Base-by-base conservation (phyloP, 2,113 vertebrate species). In the Laterallus jamaicensis region DNA sequence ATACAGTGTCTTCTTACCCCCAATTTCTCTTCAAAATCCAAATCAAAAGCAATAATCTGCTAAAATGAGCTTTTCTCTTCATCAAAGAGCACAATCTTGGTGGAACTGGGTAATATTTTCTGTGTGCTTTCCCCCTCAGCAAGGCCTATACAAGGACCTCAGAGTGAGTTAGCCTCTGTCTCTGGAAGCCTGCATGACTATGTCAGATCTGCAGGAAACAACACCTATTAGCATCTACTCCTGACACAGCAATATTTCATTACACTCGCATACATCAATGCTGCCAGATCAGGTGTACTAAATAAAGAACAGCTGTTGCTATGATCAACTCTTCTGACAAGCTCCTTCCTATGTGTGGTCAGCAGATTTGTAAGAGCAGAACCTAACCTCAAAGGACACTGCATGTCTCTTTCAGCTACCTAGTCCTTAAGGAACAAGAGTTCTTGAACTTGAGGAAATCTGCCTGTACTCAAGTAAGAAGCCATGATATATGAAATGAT, bases 301-400 rank as follows among this genome's bases (percentile, higher is more conserved):
- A 91, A 93, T 54, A 76, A 88, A 73, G 59, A 90, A 82, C 76
- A 96, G 82, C 71, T 90, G 75, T 70, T 94, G 59, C 79, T 96
- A n/a, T 37, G 40, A 88, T 74, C 71, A 95, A 78, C 70, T 83
- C 69, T 83, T 92, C 44, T 67, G 15, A 90, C 37, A 91, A 91
- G 54, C 54, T 83, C 12, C n/a, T 74, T 94, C 73, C 11, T 15
- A 74, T 83, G 10, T 70, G 28, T 2, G 22, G 76, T 83, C 91
- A 93, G 86, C 71, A 95, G 63, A 86, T 95, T 88, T 3, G 0
- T 49, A 58, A 40, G 59, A 44, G 44, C 32, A 80, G 50, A 88
- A 83, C 18, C 5, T 58, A 66, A 63, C 54, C 59, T 67, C 75
- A 83, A n/a, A 92, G 50, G 75, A 28, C 35, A 80, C 20, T 42